phyloP scores from a whole-genome alignment of 2,888 invertebrate species.

The Girardia tigrina region DNA sequence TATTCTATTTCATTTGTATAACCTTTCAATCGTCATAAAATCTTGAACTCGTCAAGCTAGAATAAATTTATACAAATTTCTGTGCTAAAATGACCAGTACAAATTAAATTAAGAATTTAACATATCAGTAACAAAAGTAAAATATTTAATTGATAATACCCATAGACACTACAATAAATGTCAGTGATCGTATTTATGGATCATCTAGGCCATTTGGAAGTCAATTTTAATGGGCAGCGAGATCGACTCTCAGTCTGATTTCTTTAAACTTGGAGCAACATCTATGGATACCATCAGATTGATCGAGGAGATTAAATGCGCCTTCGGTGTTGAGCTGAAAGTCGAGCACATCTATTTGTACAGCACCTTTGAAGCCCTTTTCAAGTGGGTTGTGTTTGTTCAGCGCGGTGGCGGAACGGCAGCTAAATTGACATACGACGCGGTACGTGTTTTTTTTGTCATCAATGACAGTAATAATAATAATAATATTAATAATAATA shows the following conservation, averaged over 20 bases:
- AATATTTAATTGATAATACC: too few relatives aligned
- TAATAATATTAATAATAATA: too few relatives aligned
- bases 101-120: too few relatives aligned
- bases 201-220: conserved; percentile 67
- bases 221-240: conserved; percentile 68
- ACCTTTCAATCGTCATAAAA: too few relatives aligned
- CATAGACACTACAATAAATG: too few relatives aligned
- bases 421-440: conserved; percentile 58
- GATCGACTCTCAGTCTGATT: conserved; percentile 63
- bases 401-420: conserved; percentile 56
- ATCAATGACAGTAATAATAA: too few relatives aligned
- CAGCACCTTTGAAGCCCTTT: conserved; percentile 71
- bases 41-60: too few relatives aligned
- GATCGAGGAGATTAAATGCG: conserved; percentile 77
- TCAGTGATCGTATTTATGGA: too few relatives aligned
- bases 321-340: conserved; percentile 58
- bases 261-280: conserved; percentile 83
- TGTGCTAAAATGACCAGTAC: too few relatives aligned
- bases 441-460: conserved; percentile 55
- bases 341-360: conserved; percentile 85
- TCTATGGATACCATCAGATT: conserved; percentile 75
- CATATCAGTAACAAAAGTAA: too few relatives aligned
- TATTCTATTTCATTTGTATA: too few relatives aligned
- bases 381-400: conserved; percentile 57
- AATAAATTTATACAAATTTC: too few relatives aligned